phyloP scores from a whole-genome alignment of 2,797 vertebrate species.

The Acanthis flammea region DNA sequence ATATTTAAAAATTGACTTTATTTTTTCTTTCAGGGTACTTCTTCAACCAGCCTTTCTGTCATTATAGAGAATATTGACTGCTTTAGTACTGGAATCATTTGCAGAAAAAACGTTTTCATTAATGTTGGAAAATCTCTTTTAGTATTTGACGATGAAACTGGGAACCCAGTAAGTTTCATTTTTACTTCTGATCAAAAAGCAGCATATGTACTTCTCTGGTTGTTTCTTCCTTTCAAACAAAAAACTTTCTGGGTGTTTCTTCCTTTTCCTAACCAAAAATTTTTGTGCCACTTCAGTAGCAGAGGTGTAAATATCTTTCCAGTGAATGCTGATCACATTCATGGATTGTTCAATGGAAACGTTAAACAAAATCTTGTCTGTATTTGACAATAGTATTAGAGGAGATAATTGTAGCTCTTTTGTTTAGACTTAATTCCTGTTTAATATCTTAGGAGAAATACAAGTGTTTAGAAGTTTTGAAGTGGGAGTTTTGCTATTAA shows the following conservation, averaged over 20 bases:
- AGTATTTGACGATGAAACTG: conserved; percentile 86
- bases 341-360: not conserved
- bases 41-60: conserved; percentile 82
- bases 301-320: not conserved
- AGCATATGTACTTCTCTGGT: not conserved
- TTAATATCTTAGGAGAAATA: not conserved
- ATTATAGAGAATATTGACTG: conserved; percentile 89
- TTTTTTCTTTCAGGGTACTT: conserved; percentile 75
- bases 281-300: not conserved
- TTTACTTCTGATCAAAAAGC: not conserved
- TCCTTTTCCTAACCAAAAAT: not conserved
- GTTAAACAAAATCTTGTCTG: not conserved
- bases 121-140: conserved; percentile 82
- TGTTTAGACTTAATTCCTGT: not conserved
- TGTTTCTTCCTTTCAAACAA: not conserved
- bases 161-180: conserved; percentile 84
- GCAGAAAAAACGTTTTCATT: conserved; percentile 88
- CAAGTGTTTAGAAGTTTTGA: not conserved
- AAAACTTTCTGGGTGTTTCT: not conserved
- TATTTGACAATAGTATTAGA: not conserved
- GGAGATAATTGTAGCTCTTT: not conserved
- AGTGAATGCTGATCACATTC: not conserved
- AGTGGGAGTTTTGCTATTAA: not conserved
- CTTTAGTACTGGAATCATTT: conserved; percentile 86
- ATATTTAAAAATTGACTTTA: not conserved